A percentile compares a stretch with the other conserved stretches of the same genome.
Evolutionary conservation across 92 coral and sea anemone genomes (phyloP).

Genomic region (Anthopleura xanthogrammica): DNA sequence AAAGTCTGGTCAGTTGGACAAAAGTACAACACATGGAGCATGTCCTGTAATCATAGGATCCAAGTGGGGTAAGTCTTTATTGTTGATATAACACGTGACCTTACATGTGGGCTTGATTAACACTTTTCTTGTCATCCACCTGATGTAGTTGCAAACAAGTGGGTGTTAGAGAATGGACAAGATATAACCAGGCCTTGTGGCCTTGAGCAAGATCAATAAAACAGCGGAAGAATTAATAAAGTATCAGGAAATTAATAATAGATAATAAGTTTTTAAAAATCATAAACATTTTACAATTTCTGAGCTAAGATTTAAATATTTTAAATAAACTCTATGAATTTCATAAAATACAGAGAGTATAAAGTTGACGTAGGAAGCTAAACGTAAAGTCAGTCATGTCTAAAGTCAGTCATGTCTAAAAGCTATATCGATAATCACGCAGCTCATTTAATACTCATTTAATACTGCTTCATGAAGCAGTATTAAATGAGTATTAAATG

Average conservation of each 20-base stretch:
- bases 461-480: no score
- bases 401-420: no score
- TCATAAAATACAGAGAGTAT: no score
- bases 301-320: no score
- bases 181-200: constrained; percentile 56
- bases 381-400: no score
- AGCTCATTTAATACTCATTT: no score
- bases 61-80: constrained; percentile 71
- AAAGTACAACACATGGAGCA: constrained; percentile 64
- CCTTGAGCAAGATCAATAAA: constrained; percentile 16
- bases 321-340: no score
- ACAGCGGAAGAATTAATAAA: not conserved
- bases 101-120: constrained; percentile 54
- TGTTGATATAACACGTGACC: constrained; percentile 19
- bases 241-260: not conserved
- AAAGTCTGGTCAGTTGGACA: constrained; percentile 56
- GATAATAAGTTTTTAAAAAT: not conserved
- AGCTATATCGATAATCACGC: no score
- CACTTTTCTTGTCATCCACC: no score
- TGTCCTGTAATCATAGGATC: constrained; percentile 85
- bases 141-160: constrained; percentile 72
- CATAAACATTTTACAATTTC: not conserved
- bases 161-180: constrained; percentile 74
- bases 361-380: no score
- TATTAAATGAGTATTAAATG: no score